Conservation (phyloP, 1,140 invertebrate genomes). For the Zelostemma sp. region DNA sequence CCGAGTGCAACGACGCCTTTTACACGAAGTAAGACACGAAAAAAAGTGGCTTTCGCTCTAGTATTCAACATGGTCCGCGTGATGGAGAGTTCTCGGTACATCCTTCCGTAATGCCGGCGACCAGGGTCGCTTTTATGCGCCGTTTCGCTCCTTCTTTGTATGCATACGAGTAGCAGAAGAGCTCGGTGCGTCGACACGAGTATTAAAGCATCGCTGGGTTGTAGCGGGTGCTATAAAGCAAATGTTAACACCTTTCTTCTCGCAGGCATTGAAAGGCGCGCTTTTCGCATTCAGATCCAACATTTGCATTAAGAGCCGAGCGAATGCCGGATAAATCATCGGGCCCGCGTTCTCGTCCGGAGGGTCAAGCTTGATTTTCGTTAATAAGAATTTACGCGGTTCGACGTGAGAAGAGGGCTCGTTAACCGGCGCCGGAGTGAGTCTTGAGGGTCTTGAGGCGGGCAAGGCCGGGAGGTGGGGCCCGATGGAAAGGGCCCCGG, state of each 20-base stretch:
- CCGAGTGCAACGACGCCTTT: conserved; percentile 74
- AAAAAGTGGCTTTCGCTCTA: conserved; percentile 52
- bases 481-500: conserved; percentile 38
- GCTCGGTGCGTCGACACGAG: conserved; percentile 36
- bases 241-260: conserved; percentile 58
- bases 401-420: conserved; percentile 47
- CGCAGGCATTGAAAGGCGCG: conserved; percentile 14
- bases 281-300: conserved; percentile 5
- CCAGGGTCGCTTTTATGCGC: conserved; percentile 14
- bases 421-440: conserved; percentile 37
- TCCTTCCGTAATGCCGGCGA: conserved; percentile 25
- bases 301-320: background rate
- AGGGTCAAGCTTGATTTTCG: too few species aligned
- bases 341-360: too few species aligned
- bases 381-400: too few species aligned
- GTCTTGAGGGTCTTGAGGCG: conserved; percentile 37
- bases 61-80: conserved; percentile 57
- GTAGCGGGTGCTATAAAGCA: conserved; percentile 55
- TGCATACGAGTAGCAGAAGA: conserved; percentile 11
- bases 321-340: too few species aligned
- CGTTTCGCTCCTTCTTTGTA: conserved; percentile 9
- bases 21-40: conserved; percentile 73
- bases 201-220: conserved; percentile 53
- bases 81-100: conserved; percentile 30
- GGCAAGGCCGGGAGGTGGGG: conserved; percentile 15